Conservation (phyloP, 2,888 invertebrate genomes). For the Poecilus cupreus region DNA sequence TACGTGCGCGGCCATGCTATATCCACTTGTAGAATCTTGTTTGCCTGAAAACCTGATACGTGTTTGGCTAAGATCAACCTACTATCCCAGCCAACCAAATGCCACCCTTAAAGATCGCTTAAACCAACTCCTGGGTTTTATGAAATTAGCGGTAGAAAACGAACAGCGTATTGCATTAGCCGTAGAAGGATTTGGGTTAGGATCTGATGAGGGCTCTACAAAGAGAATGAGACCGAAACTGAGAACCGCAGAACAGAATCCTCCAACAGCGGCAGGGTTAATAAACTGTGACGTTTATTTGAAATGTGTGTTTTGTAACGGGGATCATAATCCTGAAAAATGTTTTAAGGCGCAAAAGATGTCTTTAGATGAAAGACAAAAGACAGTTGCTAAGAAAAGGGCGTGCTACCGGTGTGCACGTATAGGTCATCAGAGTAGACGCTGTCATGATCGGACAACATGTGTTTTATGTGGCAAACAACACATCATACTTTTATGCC, state of each 20-base stretch:
- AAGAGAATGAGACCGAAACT: neutral
- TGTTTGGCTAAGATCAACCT: slow-evolving; percentile 15
- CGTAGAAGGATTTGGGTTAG: slow-evolving; percentile 1
- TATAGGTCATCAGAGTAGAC: slow-evolving; percentile 1
- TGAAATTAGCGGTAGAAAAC: neutral
- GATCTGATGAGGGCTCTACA: neutral
- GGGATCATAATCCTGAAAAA: neutral
- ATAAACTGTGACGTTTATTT: neutral
- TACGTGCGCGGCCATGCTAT: slow-evolving; percentile 40
- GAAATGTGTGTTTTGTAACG: slow-evolving; percentile 11
- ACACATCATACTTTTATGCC: neutral
- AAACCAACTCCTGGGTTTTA: neutral
- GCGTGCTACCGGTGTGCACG: slow-evolving; percentile 23
- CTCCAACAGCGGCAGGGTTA: neutral
- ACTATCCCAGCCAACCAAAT: neutral
- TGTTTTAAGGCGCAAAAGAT: slow-evolving; percentile 19
- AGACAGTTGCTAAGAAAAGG: neutral
- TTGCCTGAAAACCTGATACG: slow-evolving; percentile 64
- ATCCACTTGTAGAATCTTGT: slow-evolving; percentile 64
- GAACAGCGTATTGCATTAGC: neutral
- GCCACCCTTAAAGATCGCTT: neutral
- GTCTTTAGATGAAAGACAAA: neutral
- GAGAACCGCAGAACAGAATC: neutral
- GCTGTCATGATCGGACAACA: too few relatives aligned
- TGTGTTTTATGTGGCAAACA: neutral